Evolutionary conservation across 2,888 invertebrate genomes (phyloP).

Genomic region (Cantharis lateralis): DNA sequence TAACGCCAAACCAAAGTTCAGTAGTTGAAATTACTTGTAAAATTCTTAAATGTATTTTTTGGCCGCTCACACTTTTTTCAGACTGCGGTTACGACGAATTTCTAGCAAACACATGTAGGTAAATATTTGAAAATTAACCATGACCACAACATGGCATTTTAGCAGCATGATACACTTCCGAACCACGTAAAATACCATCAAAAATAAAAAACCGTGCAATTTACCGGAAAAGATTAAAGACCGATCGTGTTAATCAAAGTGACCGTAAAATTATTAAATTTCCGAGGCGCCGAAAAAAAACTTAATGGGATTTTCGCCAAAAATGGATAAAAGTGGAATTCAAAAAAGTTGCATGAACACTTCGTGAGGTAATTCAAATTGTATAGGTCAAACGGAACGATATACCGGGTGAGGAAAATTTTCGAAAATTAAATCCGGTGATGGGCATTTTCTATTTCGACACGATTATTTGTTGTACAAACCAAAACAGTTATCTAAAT

Average conservation of each 20-base stretch:
- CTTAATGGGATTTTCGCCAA: background rate
- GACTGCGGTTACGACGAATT: background rate
- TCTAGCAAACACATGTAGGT: background rate
- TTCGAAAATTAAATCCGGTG: background rate
- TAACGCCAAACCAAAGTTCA: too few species aligned
- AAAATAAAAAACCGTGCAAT: background rate
- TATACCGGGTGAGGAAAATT: background rate
- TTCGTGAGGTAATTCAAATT: background rate
- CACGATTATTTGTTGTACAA: background rate
- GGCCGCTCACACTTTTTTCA: background rate
- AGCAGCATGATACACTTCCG: background rate
- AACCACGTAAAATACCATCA: background rate
- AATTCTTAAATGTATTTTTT: too few species aligned
- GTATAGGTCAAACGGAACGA: background rate
- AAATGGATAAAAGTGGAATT: background rate
- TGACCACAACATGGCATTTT: background rate
- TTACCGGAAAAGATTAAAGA: background rate
- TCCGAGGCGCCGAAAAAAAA: background rate
- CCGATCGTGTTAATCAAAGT: background rate
- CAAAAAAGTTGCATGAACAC: background rate
- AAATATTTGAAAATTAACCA: background rate
- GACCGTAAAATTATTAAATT: background rate
- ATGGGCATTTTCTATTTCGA: background rate
- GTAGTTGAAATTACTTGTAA: too few species aligned
- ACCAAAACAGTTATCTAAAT: conserved; percentile 6